Conservation (phyloP, 1,140 invertebrate species). For the Drosophila subobscura region DNA sequence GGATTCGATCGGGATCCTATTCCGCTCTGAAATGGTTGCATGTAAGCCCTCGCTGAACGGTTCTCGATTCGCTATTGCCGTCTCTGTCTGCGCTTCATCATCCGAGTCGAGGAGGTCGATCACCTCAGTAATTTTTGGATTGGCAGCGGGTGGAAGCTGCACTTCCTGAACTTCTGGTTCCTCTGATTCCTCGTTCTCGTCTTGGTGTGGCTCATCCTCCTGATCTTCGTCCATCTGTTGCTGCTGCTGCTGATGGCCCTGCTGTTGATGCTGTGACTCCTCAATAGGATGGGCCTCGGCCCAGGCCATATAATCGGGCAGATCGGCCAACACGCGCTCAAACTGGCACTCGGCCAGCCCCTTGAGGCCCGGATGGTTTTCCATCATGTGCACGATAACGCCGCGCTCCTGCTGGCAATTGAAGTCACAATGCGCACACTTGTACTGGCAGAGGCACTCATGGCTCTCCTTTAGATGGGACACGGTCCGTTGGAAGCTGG, state of each 20-base stretch:
- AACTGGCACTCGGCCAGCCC: constrained; percentile 39
- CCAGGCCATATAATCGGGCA: constrained; percentile 39
- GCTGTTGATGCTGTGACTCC: not conserved
- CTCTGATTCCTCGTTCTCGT: not conserved
- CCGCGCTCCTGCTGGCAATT: constrained; percentile 5
- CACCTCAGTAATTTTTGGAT: constrained; percentile 18
- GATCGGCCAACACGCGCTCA: constrained; percentile 38
- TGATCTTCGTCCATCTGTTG: not conserved
- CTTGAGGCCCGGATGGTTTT: not conserved
- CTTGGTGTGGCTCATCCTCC: not conserved
- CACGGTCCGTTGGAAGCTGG: constrained; percentile 14
- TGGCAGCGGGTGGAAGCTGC: not conserved
- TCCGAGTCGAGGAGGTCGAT: constrained; percentile 55
- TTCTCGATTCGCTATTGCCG: not conserved
- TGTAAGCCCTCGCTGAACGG: not conserved
- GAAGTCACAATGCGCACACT: constrained; percentile 42
- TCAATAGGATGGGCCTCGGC: constrained; percentile 6
- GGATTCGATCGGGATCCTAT: not conserved
- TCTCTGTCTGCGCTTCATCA: constrained; percentile 33
- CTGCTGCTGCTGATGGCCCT: not conserved
- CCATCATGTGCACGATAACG: constrained; percentile 11
- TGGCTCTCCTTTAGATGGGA: constrained; percentile 32
- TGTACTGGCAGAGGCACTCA: constrained; percentile 13
- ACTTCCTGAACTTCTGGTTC: not conserved
- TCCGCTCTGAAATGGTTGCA: not conserved